Evolutionary conservation across 35 echinoderm and acorn worm genomes (phyloP).

Genomic region (Heliocidaris tuberculata): DNA sequence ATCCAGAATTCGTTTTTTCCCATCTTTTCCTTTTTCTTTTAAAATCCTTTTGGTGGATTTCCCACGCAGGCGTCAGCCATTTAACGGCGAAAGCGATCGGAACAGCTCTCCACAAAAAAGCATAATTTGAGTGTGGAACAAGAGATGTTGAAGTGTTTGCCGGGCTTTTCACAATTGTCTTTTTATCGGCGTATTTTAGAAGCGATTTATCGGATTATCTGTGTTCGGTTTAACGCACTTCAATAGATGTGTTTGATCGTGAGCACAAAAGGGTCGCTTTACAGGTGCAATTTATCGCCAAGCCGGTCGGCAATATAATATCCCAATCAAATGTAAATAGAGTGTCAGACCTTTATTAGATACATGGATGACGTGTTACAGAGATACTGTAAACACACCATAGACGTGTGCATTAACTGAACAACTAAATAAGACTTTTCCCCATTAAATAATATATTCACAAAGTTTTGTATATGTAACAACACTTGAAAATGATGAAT

Average conservation of each 20-base stretch:
- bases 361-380: neutral
- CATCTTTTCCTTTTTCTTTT: neutral
- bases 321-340: slow-evolving; percentile 24
- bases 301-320: neutral
- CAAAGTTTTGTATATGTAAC: neutral
- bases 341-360: neutral
- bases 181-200: slow-evolving; percentile 28
- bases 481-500: too few relatives aligned
- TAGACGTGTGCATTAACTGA: neutral
- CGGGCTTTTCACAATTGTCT: slow-evolving; percentile 26
- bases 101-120: neutral
- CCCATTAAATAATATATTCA: neutral
- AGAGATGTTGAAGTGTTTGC: neutral
- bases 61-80: neutral
- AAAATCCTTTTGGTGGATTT: slow-evolving; percentile 13
- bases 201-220: slow-evolving; percentile 32
- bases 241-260: slow-evolving; percentile 30
- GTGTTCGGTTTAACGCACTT: neutral
- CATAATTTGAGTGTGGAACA: neutral
- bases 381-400: neutral
- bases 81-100: neutral
- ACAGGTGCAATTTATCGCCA: slow-evolving; percentile 25
- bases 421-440: neutral
- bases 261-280: slow-evolving; percentile 18
- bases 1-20: neutral